These are phyloP conservation scores for Grammomys dolichurus DNA, from an alignment of 2,113 vertebrate species.

Conservation along the genomic window DNA sequence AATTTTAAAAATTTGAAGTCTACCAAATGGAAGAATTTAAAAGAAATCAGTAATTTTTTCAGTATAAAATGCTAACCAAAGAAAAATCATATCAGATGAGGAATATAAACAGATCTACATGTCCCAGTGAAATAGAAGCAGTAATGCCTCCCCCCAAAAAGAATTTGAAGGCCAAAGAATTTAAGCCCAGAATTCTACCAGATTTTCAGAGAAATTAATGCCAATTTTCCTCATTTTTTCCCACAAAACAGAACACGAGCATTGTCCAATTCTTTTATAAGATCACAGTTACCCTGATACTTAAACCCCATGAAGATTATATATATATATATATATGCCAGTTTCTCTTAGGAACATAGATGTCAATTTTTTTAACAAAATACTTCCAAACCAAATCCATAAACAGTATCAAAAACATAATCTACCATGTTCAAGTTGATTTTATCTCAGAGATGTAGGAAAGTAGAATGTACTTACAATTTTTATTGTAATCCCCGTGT, in stretches of 20 bases:
- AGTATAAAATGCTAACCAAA: too few relatives aligned
- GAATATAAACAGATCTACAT: neutral
- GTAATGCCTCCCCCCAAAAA: neutral
- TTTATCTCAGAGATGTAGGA: too few relatives aligned
- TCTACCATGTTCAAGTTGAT: too few relatives aligned
- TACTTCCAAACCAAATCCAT: too few relatives aligned
- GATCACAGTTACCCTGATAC: neutral
- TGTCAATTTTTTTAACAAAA: too few relatives aligned
- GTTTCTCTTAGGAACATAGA: too few relatives aligned
- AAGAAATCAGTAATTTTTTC: neutral
- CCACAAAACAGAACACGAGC: neutral
- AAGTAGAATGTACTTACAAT: too few relatives aligned
- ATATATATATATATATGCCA: too few relatives aligned
- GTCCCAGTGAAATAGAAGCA: neutral
- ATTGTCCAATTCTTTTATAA: neutral
- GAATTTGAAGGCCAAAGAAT: neutral
- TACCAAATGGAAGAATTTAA: neutral
- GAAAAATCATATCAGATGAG: neutral
- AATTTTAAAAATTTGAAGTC: neutral
- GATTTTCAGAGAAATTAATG: too few relatives aligned
- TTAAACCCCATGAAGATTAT: neutral
- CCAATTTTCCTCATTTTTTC: neutral
- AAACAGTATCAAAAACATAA: too few relatives aligned
- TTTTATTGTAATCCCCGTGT: too few relatives aligned
- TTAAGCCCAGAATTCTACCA: too few relatives aligned